Percentiles rank a stretch among this genome's conserved stretches.
These are phyloP conservation scores for Sebastes flavidus DNA, from an alignment of 2,797 vertebrate genomes.

Conservation along the genomic window DNA sequence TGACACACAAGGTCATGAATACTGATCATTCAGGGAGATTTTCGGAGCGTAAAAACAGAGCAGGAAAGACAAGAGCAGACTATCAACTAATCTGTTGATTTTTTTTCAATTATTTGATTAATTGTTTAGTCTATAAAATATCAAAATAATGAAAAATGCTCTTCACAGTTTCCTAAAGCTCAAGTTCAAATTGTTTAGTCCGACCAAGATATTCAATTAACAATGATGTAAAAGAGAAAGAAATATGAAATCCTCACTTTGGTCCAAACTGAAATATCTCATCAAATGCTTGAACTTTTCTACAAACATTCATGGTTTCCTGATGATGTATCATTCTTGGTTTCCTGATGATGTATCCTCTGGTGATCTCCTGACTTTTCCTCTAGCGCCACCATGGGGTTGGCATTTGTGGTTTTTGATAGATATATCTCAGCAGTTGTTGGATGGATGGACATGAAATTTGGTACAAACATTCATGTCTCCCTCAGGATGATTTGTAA, in stretches of 20 bases:
- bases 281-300: no score
- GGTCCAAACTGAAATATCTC: not conserved
- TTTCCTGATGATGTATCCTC: no score
- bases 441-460: not conserved
- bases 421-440: not conserved
- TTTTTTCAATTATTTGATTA: not conserved
- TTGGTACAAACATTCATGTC: not conserved
- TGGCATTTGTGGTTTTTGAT: no score
- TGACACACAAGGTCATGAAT: constrained; percentile 16
- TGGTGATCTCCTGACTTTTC: no score
- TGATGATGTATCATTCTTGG: no score
- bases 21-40: constrained; percentile 1
- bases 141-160: not conserved
- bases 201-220: not conserved
- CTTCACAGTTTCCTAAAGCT: not conserved
- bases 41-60: not conserved
- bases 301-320: no score
- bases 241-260: not conserved
- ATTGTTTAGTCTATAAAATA: not conserved
- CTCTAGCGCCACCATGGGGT: no score
- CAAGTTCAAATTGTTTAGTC: not conserved
- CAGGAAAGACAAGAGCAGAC: not conserved
- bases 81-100: not conserved
- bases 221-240: not conserved
- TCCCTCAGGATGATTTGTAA: no score